These are phyloP conservation scores for Melitaea cinxia DNA, from an alignment of 1,140 invertebrate species.

Conservation along the genomic window DNA sequence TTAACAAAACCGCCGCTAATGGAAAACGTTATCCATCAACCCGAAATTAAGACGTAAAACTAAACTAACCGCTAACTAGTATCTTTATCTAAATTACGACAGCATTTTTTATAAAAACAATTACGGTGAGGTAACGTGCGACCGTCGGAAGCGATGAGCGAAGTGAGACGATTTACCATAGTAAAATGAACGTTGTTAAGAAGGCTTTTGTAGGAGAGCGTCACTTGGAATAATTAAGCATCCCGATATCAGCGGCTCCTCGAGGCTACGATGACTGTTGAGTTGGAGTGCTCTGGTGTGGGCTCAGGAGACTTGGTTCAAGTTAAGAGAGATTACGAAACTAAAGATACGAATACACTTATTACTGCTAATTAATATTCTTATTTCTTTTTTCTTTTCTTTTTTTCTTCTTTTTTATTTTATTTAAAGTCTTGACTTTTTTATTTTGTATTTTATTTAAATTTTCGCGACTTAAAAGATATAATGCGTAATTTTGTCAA, in stretches of 20 bases:
- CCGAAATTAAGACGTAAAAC: constrained; percentile 68
- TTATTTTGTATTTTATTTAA: no score
- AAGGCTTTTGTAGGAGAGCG: constrained; percentile 29
- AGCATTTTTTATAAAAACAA: constrained; percentile 61
- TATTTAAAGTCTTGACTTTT: no score
- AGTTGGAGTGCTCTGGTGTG: constrained; percentile 51
- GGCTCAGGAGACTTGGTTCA: constrained; percentile 26
- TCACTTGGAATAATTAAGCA: constrained; percentile 56
- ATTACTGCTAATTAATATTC: background rate
- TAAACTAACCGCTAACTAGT: constrained; percentile 47
- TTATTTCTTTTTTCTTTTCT: no score
- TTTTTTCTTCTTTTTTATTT: no score
- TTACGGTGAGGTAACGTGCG: constrained; percentile 44
- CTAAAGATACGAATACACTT: background rate
- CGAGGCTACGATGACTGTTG: constrained; percentile 57
- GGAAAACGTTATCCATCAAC: constrained; percentile 75
- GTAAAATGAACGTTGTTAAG: constrained; percentile 46
- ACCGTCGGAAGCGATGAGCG: constrained; percentile 23
- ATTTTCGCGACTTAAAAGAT: no score
- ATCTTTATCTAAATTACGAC: constrained; percentile 68
- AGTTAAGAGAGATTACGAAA: constrained; percentile 7
- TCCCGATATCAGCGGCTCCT: constrained; percentile 45
- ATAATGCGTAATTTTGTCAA: no score
- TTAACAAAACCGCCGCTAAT: constrained; percentile 60
- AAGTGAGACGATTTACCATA: constrained; percentile 18